These are phyloP conservation scores for Cheilosia soror DNA, from an alignment of 2,888 invertebrate genomes.

Conservation along the genomic window DNA sequence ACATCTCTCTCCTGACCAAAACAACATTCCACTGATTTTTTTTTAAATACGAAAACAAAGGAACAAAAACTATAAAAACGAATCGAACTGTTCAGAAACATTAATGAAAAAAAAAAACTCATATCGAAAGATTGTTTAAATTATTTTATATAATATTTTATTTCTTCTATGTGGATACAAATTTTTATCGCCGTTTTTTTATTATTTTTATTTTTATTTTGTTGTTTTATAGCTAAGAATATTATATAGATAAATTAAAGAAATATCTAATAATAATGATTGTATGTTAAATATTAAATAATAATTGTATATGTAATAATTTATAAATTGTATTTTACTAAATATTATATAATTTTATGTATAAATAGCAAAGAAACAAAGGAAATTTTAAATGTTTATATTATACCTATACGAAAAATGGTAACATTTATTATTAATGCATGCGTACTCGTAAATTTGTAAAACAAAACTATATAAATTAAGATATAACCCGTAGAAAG, in stretches of 20 bases:
- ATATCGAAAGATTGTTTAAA: conserved; percentile 48
- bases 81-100: conserved; percentile 47
- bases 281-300: conserved; percentile 61
- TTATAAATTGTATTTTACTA: conserved; percentile 64
- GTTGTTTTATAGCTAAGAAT: conserved; percentile 62
- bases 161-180: conserved; percentile 11
- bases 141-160: conserved; percentile 48
- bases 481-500: conserved; percentile 31
- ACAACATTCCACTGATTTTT: conserved; percentile 74
- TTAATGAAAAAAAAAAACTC: neutral
- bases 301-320: conserved; percentile 69
- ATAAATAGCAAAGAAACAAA: conserved; percentile 49
- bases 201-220: conserved; percentile 7
- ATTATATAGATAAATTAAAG: conserved; percentile 63
- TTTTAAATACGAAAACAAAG: conserved; percentile 35
- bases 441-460: conserved; percentile 48
- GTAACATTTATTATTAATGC: conserved; percentile 23
- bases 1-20: conserved; percentile 57
- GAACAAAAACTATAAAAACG: conserved; percentile 22
- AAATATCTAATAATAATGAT: conserved; percentile 23
- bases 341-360: conserved; percentile 37
- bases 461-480: conserved; percentile 52
- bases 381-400: conserved; percentile 55
- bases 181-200: conserved; percentile 32
- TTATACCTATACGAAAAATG: conserved; percentile 25